These are phyloP conservation scores for Poliocrania exsul DNA, from an alignment of 2,797 vertebrate species.

Conservation along the genomic window DNA sequence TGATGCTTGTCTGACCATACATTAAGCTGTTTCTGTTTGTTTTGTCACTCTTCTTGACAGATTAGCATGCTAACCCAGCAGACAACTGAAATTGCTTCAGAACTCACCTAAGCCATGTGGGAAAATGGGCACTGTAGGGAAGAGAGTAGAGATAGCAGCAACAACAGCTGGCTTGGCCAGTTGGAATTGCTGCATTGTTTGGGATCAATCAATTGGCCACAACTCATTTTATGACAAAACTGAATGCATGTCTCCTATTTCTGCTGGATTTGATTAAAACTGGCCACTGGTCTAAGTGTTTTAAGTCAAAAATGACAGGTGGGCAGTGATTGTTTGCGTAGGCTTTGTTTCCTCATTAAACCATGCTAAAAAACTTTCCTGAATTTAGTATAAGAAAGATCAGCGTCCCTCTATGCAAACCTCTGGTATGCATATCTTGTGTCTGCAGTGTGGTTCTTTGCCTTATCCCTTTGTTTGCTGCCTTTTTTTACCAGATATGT, in stretches of 20 bases:
- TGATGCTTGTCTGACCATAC: neutral
- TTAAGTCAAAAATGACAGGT: neutral
- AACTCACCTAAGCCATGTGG: neutral
- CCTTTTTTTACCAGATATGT: neutral
- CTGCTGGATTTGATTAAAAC: neutral
- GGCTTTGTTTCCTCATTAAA: neutral
- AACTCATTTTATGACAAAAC: neutral
- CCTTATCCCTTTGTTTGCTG: neutral
- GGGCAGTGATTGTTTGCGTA: neutral
- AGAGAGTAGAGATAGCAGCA: neutral
- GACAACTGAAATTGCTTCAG: neutral
- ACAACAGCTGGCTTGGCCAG: neutral
- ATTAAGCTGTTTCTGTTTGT: neutral
- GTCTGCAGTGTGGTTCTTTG: neutral
- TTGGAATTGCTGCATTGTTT: neutral
- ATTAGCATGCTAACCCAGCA: accelerated
- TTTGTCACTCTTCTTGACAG: neutral
- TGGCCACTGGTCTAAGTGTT: neutral
- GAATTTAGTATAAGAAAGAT: neutral
- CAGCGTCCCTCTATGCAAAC: neutral
- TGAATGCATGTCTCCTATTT: neutral
- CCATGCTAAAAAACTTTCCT: neutral
- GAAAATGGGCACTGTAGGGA: neutral
- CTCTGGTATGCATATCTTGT: neutral
- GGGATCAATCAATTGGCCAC: neutral